A percentile compares a stretch with the other conserved stretches of the same genome.
Conservation (phyloP, 2,888 invertebrate genomes). For the Macrostomum cliftonense region DNA sequence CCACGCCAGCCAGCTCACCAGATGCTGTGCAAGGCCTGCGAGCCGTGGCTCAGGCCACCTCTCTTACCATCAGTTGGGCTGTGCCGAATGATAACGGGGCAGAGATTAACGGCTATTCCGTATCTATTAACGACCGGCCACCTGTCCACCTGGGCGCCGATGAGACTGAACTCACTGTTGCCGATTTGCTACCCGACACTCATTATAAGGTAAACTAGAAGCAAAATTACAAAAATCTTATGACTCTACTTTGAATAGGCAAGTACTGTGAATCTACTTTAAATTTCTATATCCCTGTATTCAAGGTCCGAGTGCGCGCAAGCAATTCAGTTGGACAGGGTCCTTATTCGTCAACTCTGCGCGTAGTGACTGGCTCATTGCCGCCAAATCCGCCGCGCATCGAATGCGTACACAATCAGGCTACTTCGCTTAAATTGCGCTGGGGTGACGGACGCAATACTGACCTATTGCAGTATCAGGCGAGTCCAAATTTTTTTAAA, state of each 20-base stretch:
- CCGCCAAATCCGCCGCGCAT: slow-evolving; percentile 63
- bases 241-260: too few relatives aligned
- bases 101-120: slow-evolving; percentile 54
- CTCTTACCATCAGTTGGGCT: slow-evolving; percentile 50
- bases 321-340: slow-evolving; percentile 62
- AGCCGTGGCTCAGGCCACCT: slow-evolving; percentile 48
- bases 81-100: slow-evolving; percentile 57
- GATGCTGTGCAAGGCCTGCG: slow-evolving; percentile 43
- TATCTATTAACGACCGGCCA: slow-evolving; percentile 44
- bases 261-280: too few relatives aligned
- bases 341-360: slow-evolving; percentile 52
- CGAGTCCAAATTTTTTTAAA: too few relatives aligned
- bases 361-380: slow-evolving; percentile 54
- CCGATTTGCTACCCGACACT: slow-evolving; percentile 13
- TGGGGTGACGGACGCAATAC: slow-evolving; percentile 55
- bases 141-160: slow-evolving; percentile 13
- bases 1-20: slow-evolving; percentile 63
- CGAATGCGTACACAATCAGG: slow-evolving; percentile 47
- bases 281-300: too few relatives aligned
- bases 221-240: too few relatives aligned
- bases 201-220: not conserved
- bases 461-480: slow-evolving; percentile 53
- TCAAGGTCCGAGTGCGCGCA: slow-evolving; percentile 62
- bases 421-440: slow-evolving; percentile 63
- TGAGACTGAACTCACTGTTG: slow-evolving; percentile 20